These are phyloP conservation scores for Dryobota labecula DNA, from an alignment of 2,888 invertebrate species.

Conservation along the genomic window DNA sequence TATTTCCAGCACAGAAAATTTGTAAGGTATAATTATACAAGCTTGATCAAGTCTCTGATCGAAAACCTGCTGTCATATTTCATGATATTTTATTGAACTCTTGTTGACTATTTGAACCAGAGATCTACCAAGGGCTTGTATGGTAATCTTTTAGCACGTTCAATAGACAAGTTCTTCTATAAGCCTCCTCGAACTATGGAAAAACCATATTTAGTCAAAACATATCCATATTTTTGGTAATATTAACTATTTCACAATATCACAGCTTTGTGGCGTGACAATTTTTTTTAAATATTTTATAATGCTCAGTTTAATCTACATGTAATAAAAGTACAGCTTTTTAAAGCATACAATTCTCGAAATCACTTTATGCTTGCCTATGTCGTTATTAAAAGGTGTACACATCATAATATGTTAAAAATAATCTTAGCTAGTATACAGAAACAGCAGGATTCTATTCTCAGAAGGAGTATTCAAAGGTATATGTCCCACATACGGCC, in stretches of 20 bases:
- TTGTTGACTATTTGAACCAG: background rate
- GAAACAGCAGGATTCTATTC: background rate
- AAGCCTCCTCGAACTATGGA: background rate
- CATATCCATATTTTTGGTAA: background rate
- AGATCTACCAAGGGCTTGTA: background rate
- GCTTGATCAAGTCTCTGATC: background rate
- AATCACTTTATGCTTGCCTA: background rate
- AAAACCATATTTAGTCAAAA: background rate
- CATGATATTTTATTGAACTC: too few relatives aligned
- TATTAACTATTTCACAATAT: background rate
- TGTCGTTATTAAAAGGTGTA: slow-evolving; percentile 2
- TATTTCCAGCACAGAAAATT: background rate
- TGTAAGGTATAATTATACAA: background rate
- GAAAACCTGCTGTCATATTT: background rate
- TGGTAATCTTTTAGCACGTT: background rate
- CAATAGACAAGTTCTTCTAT: background rate
- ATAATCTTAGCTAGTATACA: too few relatives aligned
- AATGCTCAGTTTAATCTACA: slow-evolving; percentile 21
- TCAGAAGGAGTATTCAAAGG: background rate
- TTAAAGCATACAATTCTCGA: slow-evolving; percentile 7
- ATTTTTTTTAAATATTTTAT: slow-evolving; percentile 32
- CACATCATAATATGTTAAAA: too few relatives aligned
- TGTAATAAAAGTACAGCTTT: slow-evolving; percentile 23
- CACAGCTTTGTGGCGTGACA: background rate
- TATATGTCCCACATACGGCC: background rate